A percentile compares a stretch with the other conserved stretches of the same genome.
phyloP scores from a whole-genome alignment of 2,797 vertebrate genomes.

The Numenius phaeopus region DNA sequence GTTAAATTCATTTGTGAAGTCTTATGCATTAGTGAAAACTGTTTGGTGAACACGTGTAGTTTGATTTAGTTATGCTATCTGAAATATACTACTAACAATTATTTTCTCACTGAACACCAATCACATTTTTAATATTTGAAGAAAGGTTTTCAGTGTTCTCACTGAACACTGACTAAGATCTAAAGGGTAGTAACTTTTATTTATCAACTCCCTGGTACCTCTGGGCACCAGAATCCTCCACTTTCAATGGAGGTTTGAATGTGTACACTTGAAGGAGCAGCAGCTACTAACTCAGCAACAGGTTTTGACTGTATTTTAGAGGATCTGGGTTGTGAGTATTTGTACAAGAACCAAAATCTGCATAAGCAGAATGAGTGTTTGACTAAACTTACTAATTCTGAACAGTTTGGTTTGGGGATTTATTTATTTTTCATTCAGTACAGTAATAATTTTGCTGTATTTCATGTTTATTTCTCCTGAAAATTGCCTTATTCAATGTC shows the following conservation, averaged over 20 bases:
- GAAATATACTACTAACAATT: neutral
- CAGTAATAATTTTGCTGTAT: neutral
- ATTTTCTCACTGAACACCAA: neutral
- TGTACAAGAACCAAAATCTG: neutral
- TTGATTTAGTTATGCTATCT: neutral
- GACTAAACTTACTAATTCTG: neutral
- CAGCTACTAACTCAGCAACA: neutral
- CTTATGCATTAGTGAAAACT: neutral
- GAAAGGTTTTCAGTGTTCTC: neutral
- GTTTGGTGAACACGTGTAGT: neutral
- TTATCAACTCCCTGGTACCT: neutral
- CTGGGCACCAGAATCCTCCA: neutral
- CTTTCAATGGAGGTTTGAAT: neutral
- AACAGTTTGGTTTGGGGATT: neutral
- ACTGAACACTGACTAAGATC: neutral
- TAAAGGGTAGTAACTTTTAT: neutral
- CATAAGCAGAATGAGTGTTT: neutral
- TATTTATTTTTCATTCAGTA: neutral
- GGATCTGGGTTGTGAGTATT: neutral
- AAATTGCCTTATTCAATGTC: neutral
- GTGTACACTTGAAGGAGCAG: neutral
- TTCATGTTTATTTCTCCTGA: neutral
- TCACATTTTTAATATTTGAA: neutral
- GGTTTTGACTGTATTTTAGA: neutral
- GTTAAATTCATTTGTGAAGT: neutral